Conservation (phyloP, 1,140 invertebrate genomes). For the Papilio dardanus region DNA sequence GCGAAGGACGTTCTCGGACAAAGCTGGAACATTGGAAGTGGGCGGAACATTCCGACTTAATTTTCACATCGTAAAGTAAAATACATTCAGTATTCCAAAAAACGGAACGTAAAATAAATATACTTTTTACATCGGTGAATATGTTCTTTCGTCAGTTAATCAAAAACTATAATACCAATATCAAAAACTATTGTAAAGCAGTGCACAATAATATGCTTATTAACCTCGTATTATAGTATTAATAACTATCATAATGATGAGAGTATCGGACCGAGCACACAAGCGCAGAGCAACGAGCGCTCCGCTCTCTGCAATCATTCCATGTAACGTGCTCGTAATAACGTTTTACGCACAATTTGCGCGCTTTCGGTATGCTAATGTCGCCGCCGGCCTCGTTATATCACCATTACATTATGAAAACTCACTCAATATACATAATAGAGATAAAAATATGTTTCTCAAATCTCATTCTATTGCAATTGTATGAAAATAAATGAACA, state of each 20-base stretch:
- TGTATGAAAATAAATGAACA: too few relatives aligned
- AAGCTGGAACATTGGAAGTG: not conserved
- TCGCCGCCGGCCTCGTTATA: not conserved
- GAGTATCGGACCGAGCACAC: too few relatives aligned
- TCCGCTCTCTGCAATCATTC: not conserved
- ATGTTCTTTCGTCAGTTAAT: too few relatives aligned
- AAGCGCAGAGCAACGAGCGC: not conserved
- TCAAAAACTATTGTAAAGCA: not conserved
- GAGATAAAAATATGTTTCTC: not conserved
- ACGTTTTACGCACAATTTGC: conserved; percentile 5
- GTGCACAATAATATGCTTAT: not conserved
- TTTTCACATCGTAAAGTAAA: not conserved
- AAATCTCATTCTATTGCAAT: too few relatives aligned
- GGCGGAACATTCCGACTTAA: not conserved
- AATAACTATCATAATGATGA: too few relatives aligned
- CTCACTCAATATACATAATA: not conserved
- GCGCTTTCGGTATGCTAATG: conserved; percentile 11
- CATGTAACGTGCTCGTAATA: not conserved
- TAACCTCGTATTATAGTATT: not conserved
- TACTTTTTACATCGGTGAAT: too few relatives aligned
- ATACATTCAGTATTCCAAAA: not conserved
- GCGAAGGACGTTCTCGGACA: conserved; percentile 23
- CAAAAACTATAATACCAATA: too few relatives aligned
- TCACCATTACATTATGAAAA: not conserved
- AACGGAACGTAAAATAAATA: not conserved